These are phyloP conservation scores for Rhyacichthys aspro DNA, from an alignment of 2,797 vertebrate species.

Conservation along the genomic window DNA sequence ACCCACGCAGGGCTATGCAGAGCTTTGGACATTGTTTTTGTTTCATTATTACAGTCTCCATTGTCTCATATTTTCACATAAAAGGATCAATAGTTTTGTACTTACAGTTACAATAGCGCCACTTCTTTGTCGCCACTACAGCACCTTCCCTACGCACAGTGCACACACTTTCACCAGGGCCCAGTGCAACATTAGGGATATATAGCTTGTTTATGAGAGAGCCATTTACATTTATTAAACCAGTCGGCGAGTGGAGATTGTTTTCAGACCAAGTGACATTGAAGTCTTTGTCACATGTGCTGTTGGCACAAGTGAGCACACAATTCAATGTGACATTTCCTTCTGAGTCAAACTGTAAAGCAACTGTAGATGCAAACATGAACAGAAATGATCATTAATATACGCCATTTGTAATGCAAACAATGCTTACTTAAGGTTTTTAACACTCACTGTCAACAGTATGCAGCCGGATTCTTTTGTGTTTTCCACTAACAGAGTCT, in stretches of 20 bases:
- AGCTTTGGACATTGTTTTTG: conserved; percentile 13
- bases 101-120: conserved; percentile 35
- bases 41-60: neutral
- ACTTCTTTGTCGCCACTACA: conserved; percentile 46
- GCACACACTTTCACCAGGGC: conserved; percentile 36
- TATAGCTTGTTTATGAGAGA: conserved; percentile 38
- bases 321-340: conserved; percentile 59
- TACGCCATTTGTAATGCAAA: neutral
- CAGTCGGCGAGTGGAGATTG: conserved; percentile 1
- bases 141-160: conserved; percentile 53
- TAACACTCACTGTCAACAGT: conserved; percentile 54
- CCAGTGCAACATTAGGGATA: conserved; percentile 22
- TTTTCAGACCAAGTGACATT: conserved; percentile 56
- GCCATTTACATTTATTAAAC: conserved; percentile 19
- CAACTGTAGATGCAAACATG: conserved; percentile 43
- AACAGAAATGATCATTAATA: neutral
- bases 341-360: conserved; percentile 18
- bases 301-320: conserved; percentile 52
- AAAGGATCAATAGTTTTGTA: neutral
- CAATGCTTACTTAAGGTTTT: neutral
- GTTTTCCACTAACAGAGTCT: conserved; percentile 8
- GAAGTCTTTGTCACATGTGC: conserved; percentile 52
- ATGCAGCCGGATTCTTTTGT: conserved; percentile 51
- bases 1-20: conserved; percentile 36
- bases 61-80: neutral